Base-by-base conservation (phyloP, 2,888 invertebrate genomes). In the Platycheirus rosarum region DNA sequence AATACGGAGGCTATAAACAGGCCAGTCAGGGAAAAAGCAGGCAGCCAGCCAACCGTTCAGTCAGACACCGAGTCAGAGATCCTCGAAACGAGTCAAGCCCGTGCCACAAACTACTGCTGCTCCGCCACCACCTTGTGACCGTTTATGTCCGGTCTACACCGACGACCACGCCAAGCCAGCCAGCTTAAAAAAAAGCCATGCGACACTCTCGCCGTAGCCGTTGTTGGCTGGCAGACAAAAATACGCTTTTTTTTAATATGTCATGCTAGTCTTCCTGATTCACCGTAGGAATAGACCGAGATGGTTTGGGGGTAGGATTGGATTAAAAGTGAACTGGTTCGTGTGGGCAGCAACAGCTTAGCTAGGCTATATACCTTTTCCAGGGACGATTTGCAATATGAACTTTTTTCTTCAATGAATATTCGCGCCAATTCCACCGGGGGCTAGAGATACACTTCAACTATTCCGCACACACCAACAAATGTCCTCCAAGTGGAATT, bases 131-230 rank as follows among this genome's bases (percentile, higher is more conserved):
- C 74, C 74, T 68, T 79, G 53, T 63, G 75, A 80, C 80, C 80
- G 51, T 75, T 75, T 75, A 80, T 75, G 80, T 80, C 80, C 75
- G 80, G 70, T 80, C 70, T 70, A 60, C 70, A 70, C 44, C 66
- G 48, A 75, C 80, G 60, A 66, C 69, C 80, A 70, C 80, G 69
- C 69, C 46, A 73, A 62, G 32, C 29, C 44, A 44, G 42, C 44
- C 29, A 42, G 18, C 18, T 42, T 48, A 70, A 69, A 55, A 48
- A 65, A 18, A 35, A 46, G 20, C 62, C 26, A 71, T 68, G 75
- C 75, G 66, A 76, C 62, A 46, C 62, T 69, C 44, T 35, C 32
- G 16, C 29, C 49, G 46, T 26, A 11, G 26, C 26, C 13, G 23
- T 23, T 23, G 26, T 14, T 7, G 42, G 42, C 11, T 35, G 32